Evolutionary conservation across 2,888 invertebrate genomes (phyloP).

Genomic region (Dermolepida albohirtum): DNA sequence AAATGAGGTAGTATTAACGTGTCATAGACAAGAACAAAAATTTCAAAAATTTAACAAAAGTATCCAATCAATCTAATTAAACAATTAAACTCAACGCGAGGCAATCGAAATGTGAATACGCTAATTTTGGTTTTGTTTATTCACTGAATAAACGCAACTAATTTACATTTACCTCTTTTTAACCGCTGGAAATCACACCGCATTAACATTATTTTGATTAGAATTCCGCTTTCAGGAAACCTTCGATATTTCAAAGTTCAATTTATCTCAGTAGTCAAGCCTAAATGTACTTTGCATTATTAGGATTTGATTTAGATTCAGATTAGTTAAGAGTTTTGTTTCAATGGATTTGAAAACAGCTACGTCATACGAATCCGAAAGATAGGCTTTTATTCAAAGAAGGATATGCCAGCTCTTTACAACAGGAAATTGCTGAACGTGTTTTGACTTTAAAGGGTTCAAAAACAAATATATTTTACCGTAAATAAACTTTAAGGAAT

Average conservation of each 20-base stretch:
- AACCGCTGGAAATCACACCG: conserved; percentile 8
- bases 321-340: conserved; percentile 26
- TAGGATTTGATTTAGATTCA: conserved; percentile 18
- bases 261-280: conserved; percentile 1
- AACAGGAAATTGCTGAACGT: no score
- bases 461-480: no score
- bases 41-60: no score
- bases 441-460: no score
- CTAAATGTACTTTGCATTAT: conserved; percentile 9
- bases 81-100: background rate
- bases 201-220: conserved; percentile 19
- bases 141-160: conserved; percentile 11
- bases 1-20: no score
- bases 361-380: background rate
- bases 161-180: conserved; percentile 28
- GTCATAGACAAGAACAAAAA: no score
- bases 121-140: conserved; percentile 15
- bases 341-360: conserved; percentile 12
- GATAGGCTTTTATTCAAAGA: background rate
- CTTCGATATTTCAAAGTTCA: conserved; percentile 10
- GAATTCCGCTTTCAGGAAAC: background rate
- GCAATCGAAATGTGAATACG: conserved; percentile 2
- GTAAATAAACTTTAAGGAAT: no score
- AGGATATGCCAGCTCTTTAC: background rate
- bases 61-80: no score